Conservation (phyloP, 64 coral and sea anemone genomes). For the Montipora cactus region DNA sequence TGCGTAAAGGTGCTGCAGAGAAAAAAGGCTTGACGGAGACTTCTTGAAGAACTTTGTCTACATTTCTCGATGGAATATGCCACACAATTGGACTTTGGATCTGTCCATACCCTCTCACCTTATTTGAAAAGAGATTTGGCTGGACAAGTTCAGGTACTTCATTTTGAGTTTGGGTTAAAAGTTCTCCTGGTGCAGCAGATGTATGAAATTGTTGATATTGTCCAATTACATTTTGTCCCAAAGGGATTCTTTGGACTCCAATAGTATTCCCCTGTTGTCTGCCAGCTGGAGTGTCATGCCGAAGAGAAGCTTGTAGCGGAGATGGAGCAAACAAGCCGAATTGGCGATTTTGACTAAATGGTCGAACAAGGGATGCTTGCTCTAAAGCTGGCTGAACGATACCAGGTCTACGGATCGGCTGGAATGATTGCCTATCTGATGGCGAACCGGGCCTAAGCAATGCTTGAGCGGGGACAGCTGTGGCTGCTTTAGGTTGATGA, state of each 20-base stretch:
- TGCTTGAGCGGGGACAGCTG: neutral
- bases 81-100: slow-evolving; percentile 36
- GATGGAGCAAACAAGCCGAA: neutral
- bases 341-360: neutral
- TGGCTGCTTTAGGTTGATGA: neutral
- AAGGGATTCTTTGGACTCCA: neutral
- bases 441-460: neutral
- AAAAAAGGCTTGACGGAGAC: neutral
- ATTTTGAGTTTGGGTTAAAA: neutral
- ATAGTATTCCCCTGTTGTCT: neutral
- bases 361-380: neutral
- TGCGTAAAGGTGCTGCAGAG: neutral
- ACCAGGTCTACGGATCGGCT: neutral
- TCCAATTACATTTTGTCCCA: neutral
- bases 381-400: neutral
- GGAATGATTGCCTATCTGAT: neutral
- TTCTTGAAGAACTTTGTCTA: neutral
- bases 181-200: neutral
- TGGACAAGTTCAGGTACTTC: neutral
- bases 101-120: neutral
- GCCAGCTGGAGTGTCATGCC: neutral
- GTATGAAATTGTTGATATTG: neutral
- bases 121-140: neutral
- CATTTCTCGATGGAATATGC: slow-evolving; percentile 5
- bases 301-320: neutral